Conservation (phyloP, 2,797 vertebrate genomes). For the Kryptolebias ocellatus region DNA sequence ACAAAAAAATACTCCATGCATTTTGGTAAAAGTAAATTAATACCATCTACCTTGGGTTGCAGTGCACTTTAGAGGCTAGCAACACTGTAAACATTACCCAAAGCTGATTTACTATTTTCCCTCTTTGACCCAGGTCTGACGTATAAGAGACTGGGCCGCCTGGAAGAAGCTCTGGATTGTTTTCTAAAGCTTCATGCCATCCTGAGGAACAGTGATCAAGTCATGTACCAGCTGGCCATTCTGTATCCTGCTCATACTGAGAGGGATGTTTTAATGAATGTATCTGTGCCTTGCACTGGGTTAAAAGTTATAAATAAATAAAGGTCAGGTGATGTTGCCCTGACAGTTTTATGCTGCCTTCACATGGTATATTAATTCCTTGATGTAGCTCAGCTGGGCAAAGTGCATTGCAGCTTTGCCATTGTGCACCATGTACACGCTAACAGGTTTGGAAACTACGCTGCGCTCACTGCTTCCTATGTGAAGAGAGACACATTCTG, state of each 20-base stretch:
- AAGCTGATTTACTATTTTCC: not conserved
- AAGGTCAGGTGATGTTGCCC: not conserved
- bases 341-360: not conserved
- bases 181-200: conserved; percentile 97
- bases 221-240: conserved; percentile 92
- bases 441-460: too few species aligned
- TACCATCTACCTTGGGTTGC: not conserved
- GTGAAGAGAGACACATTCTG: not conserved
- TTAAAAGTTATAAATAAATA: not conserved
- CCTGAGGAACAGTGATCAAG: conserved; percentile 90
- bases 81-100: not conserved
- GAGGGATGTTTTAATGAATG: not conserved
- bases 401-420: too few species aligned
- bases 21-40: too few species aligned
- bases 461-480: too few species aligned
- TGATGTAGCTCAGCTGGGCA: too few species aligned
- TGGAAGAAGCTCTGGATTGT: conserved; percentile 93
- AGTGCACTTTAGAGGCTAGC: too few species aligned
- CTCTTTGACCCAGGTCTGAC: conserved; percentile 83
- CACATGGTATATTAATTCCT: too few species aligned
- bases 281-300: not conserved
- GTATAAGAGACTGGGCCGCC: conserved; percentile 88
- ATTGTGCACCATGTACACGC: too few species aligned
- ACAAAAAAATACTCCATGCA: too few species aligned
- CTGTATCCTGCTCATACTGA: conserved; percentile 88